Evolutionary conservation across 2,113 vertebrate species (phyloP).

Genomic region (Sander lucioperca): DNA sequence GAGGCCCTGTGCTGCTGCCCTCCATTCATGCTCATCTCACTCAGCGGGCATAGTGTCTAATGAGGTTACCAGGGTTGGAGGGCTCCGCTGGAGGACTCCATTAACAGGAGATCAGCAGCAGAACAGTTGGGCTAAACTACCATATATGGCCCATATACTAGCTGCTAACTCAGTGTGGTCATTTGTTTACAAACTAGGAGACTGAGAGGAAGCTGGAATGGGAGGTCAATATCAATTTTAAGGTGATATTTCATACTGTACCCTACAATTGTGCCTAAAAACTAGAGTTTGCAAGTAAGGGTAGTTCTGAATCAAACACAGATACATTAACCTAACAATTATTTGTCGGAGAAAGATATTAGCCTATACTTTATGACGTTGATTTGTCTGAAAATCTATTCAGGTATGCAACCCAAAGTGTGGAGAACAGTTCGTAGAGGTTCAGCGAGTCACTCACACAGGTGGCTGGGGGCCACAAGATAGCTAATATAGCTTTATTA

Average conservation of each 20-base stretch:
- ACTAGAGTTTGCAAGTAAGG: not conserved
- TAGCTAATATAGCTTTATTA: conserved; percentile 26
- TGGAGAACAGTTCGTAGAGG: not conserved
- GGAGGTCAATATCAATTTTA: not conserved
- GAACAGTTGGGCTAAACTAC: conserved; percentile 39
- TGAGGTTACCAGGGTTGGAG: conserved; percentile 69
- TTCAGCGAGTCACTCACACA: not conserved
- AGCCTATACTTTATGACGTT: not conserved
- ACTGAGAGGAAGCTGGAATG: not conserved
- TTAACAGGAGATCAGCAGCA: conserved; percentile 69
- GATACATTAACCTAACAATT: not conserved
- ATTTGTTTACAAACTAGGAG: conserved; percentile 46
- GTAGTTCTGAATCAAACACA: not conserved
- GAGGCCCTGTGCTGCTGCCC: conserved; percentile 63
- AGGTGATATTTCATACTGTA: not conserved
- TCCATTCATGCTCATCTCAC: conserved; percentile 69
- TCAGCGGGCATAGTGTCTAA: conserved; percentile 71
- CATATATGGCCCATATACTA: conserved; percentile 35
- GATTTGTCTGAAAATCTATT: not conserved
- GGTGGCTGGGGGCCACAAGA: not conserved
- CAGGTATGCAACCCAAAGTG: not conserved
- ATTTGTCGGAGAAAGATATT: not conserved
- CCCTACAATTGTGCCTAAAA: not conserved
- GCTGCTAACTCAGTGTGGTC: conserved; percentile 21
- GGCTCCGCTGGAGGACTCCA: conserved; percentile 68